Evolutionary conservation across 2,888 invertebrate species (phyloP).

Genomic region (Peribatodes rhomboidaria): DNA sequence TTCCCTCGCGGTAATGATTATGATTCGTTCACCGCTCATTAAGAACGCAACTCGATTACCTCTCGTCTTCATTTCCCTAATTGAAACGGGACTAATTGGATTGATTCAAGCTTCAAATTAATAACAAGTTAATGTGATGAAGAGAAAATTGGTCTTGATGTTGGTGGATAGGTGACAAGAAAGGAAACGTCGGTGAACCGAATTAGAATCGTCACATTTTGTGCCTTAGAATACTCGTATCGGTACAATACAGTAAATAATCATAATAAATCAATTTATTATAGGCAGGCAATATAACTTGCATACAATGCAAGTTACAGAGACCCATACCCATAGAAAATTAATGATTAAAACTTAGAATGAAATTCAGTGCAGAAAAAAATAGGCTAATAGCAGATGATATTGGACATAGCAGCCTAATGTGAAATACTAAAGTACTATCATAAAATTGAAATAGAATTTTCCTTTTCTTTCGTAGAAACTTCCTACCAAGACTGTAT

Average conservation of each 20-base stretch:
- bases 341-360: too few species aligned
- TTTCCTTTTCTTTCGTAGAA: neutral
- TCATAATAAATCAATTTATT: too few species aligned
- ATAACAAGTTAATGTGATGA: conserved; percentile 48
- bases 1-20: conserved; percentile 39
- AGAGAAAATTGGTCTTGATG: conserved; percentile 45
- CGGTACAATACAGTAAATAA: too few species aligned
- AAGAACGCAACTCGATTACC: conserved; percentile 53
- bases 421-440: neutral
- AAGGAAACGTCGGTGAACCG: conserved; percentile 2
- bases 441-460: neutral
- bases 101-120: conserved; percentile 53
- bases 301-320: too few species aligned
- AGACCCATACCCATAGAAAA: too few species aligned
- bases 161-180: conserved; percentile 13
- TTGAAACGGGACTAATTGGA: conserved; percentile 59
- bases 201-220: neutral
- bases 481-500: neutral
- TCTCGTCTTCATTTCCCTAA: conserved; percentile 60
- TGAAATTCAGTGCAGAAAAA: too few species aligned
- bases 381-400: too few species aligned
- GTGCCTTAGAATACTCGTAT: too few species aligned
- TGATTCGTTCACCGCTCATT: conserved; percentile 44
- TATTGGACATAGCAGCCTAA: too few species aligned
- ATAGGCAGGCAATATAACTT: too few species aligned